These are phyloP conservation scores for Aethina tumida DNA, from an alignment of 1,140 invertebrate genomes.

Conservation along the genomic window DNA sequence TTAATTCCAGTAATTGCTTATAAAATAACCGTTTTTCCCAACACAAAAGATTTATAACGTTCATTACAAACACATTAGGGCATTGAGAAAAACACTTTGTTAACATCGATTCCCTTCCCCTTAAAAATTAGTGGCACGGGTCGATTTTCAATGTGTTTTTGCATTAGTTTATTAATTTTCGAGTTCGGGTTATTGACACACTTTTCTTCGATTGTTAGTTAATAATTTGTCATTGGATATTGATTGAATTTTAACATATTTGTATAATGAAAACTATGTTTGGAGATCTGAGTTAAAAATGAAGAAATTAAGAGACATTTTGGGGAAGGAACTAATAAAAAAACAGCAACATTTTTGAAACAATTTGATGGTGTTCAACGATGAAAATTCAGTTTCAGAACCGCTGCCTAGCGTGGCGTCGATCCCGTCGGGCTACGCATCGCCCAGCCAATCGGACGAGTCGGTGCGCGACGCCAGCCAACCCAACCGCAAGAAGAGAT, in stretches of 20 bases:
- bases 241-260: too few species aligned
- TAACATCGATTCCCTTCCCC: conserved; percentile 1
- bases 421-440: conserved; percentile 22
- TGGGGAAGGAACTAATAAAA: too few species aligned
- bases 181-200: too few species aligned
- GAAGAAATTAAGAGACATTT: too few species aligned
- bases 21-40: conserved; percentile 21
- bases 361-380: too few species aligned
- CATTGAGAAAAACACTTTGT: not conserved
- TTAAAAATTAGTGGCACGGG: conserved; percentile 1
- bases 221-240: too few species aligned
- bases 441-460: conserved; percentile 24
- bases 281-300: too few species aligned
- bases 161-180: too few species aligned
- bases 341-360: too few species aligned
- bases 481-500: conserved; percentile 76
- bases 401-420: conserved; percentile 16
- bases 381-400: conserved; percentile 24
- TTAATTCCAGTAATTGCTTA: conserved; percentile 33
- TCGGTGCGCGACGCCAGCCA: conserved; percentile 28
- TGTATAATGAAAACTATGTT: too few species aligned
- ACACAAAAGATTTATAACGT: conserved; percentile 19
- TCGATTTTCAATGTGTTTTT: too few species aligned
- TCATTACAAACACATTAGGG: conserved; percentile 28
- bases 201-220: too few species aligned